Conservation (phyloP, 2,888 invertebrate genomes). For the Lucinisca nassula region DNA sequence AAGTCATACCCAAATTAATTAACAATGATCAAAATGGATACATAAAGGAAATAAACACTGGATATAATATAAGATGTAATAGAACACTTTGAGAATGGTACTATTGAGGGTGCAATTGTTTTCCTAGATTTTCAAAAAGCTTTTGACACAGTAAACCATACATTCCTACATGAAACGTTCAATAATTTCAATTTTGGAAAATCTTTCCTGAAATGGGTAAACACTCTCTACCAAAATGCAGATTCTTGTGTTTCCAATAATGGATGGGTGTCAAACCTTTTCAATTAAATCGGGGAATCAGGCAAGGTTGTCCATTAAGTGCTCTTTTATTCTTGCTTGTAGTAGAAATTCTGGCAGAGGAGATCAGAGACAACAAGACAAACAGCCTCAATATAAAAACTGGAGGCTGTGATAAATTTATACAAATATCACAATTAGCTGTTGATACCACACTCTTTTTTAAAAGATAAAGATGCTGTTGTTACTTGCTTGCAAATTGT, state of each 20-base stretch:
- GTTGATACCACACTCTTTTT: slow-evolving; percentile 21
- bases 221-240: slow-evolving; percentile 4
- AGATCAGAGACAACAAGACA: neutral
- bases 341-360: slow-evolving; percentile 13
- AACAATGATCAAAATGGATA: slow-evolving; percentile 19
- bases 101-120: slow-evolving; percentile 10
- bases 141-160: slow-evolving; percentile 17
- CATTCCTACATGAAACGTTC: neutral
- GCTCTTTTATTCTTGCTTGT: slow-evolving; percentile 16
- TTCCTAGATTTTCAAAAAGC: slow-evolving; percentile 30
- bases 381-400: neutral
- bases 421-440: neutral
- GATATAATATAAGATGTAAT: slow-evolving; percentile 32
- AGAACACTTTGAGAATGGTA: neutral
- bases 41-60: slow-evolving; percentile 20
- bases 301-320: slow-evolving; percentile 34
- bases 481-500: neutral
- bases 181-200: slow-evolving; percentile 16
- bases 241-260: slow-evolving; percentile 10
- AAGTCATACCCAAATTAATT: neutral
- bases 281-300: neutral
- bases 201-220: slow-evolving; percentile 16
- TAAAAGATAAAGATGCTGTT: neutral
- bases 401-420: neutral
- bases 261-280: slow-evolving; percentile 11